These are phyloP conservation scores for Spea bombifrons DNA, from an alignment of 2,113 vertebrate species.

Conservation along the genomic window DNA sequence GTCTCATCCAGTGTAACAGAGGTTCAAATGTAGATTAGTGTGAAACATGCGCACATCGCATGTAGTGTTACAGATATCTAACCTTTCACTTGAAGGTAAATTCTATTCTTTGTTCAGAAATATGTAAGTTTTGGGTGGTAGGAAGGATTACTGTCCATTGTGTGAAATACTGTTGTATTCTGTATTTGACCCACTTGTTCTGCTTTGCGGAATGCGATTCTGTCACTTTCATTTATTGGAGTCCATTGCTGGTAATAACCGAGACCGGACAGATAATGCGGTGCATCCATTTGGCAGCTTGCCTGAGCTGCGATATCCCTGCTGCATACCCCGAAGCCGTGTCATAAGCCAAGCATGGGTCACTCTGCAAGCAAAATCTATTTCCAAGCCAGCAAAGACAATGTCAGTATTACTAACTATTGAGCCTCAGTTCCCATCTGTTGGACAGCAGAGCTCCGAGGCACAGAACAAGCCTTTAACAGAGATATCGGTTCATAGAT, in stretches of 20 bases:
- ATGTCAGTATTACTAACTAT: conserved; percentile 37
- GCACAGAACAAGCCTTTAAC: neutral
- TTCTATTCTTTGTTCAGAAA: too few species aligned
- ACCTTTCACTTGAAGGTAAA: too few species aligned
- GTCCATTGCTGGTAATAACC: conserved; percentile 38
- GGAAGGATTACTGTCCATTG: too few species aligned
- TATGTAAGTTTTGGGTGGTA: too few species aligned
- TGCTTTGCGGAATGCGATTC: conserved; percentile 9
- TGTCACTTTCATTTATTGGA: conserved; percentile 45
- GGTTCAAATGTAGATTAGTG: too few species aligned
- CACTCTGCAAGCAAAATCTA: conserved; percentile 32
- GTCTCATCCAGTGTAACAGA: too few species aligned
- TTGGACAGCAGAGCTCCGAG: conserved; percentile 1
- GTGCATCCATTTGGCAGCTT: conserved; percentile 33
- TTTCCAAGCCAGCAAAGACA: conserved; percentile 23
- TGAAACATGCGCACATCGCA: too few species aligned
- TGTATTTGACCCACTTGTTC: conserved; percentile 41
- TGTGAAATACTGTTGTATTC: neutral
- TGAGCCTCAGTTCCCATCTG: conserved; percentile 38
- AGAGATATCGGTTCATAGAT: conserved; percentile 15
- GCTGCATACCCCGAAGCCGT: conserved; percentile 32
- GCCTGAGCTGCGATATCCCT: conserved; percentile 32
- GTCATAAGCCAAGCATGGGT: conserved; percentile 25
- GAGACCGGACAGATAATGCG: conserved; percentile 35
- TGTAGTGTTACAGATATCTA: too few species aligned